These are phyloP conservation scores for Rhopalosiphum nymphaeae DNA, from an alignment of 2,888 invertebrate genomes.

Conservation along the genomic window DNA sequence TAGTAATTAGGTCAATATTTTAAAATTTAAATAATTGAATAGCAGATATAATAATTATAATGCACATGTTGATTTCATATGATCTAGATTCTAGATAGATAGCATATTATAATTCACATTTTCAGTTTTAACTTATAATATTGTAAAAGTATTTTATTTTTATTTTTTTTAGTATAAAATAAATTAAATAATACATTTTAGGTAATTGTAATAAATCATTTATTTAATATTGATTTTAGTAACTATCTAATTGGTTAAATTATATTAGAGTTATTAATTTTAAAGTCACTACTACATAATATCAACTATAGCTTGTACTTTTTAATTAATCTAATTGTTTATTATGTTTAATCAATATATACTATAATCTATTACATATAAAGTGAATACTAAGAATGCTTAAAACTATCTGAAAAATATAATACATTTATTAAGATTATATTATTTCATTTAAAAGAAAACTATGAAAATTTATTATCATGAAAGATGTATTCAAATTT, in stretches of 20 bases:
- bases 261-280: neutral
- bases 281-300: neutral
- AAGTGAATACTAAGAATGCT: neutral
- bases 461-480: neutral
- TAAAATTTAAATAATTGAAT: neutral
- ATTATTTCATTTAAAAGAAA: neutral
- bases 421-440: neutral
- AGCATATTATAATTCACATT: neutral
- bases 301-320: neutral
- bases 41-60: neutral
- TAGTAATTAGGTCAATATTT: neutral
- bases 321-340: neutral
- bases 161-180: neutral
- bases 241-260: neutral
- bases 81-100: neutral
- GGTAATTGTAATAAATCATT: neutral
- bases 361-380: neutral
- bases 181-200: neutral
- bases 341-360: neutral
- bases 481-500: neutral
- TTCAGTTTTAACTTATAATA: neutral
- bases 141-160: neutral
- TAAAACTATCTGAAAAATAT: neutral
- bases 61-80: neutral
- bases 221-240: neutral